These are phyloP conservation scores for Drosophila tristis DNA, from an alignment of 1,140 invertebrate species.

Conservation along the genomic window DNA sequence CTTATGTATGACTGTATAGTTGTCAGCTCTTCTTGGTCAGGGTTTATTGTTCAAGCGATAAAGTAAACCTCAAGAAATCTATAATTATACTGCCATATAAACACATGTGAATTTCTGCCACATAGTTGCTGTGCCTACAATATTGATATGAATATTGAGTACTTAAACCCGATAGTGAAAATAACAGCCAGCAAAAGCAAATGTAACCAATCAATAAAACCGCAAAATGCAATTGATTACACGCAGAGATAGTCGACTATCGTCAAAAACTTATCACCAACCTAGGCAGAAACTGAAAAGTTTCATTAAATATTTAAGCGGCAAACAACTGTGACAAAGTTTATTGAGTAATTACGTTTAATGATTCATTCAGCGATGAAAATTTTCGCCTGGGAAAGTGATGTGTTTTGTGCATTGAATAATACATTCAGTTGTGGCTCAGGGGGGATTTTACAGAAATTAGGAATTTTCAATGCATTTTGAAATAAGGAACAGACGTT, in stretches of 20 bases:
- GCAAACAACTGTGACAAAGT: neutral
- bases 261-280: slow-evolving; percentile 6
- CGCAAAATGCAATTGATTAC: neutral
- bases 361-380: slow-evolving; percentile 56
- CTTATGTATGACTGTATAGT: neutral
- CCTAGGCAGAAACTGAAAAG: neutral
- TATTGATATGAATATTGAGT: neutral
- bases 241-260: no score
- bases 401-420: no score
- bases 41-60: slow-evolving; percentile 23
- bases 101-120: slow-evolving; percentile 4
- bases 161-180: slow-evolving; percentile 8
- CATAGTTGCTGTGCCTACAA: no score
- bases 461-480: no score
- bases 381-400: neutral
- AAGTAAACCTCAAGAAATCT: slow-evolving; percentile 15
- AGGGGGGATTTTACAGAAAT: no score
- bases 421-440: no score
- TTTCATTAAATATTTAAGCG: slow-evolving; percentile 16
- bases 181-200: slow-evolving; percentile 15
- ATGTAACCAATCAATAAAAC: slow-evolving; percentile 14
- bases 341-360: slow-evolving; percentile 40
- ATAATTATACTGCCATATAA: neutral
- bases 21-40: slow-evolving; percentile 15
- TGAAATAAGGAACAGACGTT: no score